A percentile compares a stretch with the other conserved stretches of the same genome.
These are phyloP conservation scores for Paramacrobiotus metropolitanus DNA, from an alignment of 1,140 invertebrate species.

Conservation along the genomic window DNA sequence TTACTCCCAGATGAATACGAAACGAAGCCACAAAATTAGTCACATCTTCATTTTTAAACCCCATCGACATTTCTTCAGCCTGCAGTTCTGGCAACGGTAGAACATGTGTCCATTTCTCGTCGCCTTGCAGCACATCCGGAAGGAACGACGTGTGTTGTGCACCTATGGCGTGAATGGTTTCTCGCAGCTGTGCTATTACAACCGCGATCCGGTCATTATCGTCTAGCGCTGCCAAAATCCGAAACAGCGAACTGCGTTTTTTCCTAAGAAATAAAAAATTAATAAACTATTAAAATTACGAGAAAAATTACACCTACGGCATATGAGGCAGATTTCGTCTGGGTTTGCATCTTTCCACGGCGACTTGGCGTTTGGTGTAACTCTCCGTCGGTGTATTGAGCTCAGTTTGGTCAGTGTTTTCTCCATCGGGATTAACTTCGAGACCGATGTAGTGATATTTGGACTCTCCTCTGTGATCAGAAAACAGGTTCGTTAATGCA, in stretches of 20 bases:
- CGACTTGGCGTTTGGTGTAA: not conserved
- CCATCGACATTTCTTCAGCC: not conserved
- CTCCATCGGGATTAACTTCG: not conserved
- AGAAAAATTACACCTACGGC: not conserved
- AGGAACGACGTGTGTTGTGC: not conserved
- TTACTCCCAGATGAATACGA: not conserved
- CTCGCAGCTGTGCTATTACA: not conserved
- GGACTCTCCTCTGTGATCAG: not conserved
- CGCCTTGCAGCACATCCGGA: not conserved
- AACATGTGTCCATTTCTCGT: not conserved
- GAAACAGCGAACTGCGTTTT: not conserved
- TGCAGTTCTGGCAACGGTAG: not conserved
- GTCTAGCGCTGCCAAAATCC: not conserved
- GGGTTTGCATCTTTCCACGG: not conserved
- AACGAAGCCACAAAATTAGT: not conserved
- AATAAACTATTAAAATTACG: not conserved
- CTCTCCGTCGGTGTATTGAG: not conserved
- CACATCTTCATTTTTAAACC: not conserved
- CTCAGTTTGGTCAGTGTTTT: no score
- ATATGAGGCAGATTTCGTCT: not conserved
- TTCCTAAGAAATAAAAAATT: not conserved
- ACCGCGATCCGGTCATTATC: not conserved
- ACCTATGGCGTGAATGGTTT: not conserved
- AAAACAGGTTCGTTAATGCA: not conserved
- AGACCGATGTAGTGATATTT: constrained; percentile 3